These are phyloP conservation scores for Cryptomyrus ogoouensis DNA, from an alignment of 2,113 vertebrate species.

Conservation along the genomic window DNA sequence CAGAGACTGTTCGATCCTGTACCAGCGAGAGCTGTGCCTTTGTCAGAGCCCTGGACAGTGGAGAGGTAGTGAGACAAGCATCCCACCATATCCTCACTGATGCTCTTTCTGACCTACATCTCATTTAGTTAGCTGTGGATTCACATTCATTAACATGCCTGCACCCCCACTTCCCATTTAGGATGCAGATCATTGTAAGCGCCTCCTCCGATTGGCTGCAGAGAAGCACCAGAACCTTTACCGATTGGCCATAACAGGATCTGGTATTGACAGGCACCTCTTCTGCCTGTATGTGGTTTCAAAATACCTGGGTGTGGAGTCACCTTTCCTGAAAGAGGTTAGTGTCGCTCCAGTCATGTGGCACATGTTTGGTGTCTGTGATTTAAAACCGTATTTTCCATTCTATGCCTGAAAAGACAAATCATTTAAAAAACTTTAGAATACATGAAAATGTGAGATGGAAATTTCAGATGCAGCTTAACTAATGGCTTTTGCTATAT, in stretches of 20 bases:
- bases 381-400: not conserved
- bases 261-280: slow-evolving; percentile 76
- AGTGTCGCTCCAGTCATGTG: not conserved
- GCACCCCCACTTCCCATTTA: slow-evolving; percentile 32
- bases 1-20: slow-evolving; percentile 77
- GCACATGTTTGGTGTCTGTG: not conserved
- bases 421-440: not conserved
- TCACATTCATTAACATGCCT: not conserved
- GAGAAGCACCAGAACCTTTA: slow-evolving; percentile 77
- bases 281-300: slow-evolving; percentile 79
- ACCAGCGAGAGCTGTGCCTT: slow-evolving; percentile 67
- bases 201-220: slow-evolving; percentile 59
- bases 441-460: not conserved
- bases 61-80: slow-evolving; percentile 50
- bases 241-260: slow-evolving; percentile 71
- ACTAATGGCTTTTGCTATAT: too few relatives aligned
- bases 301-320: slow-evolving; percentile 68
- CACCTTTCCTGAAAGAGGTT: slow-evolving; percentile 72
- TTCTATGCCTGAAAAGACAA: too few relatives aligned
- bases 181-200: slow-evolving; percentile 60
- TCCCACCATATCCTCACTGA: not conserved
- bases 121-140: not conserved
- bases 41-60: slow-evolving; percentile 62
- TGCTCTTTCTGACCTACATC: not conserved
- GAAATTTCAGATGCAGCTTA: not conserved